phyloP scores from a whole-genome alignment of 2,113 vertebrate genomes.

The Pteruthius melanotis region DNA sequence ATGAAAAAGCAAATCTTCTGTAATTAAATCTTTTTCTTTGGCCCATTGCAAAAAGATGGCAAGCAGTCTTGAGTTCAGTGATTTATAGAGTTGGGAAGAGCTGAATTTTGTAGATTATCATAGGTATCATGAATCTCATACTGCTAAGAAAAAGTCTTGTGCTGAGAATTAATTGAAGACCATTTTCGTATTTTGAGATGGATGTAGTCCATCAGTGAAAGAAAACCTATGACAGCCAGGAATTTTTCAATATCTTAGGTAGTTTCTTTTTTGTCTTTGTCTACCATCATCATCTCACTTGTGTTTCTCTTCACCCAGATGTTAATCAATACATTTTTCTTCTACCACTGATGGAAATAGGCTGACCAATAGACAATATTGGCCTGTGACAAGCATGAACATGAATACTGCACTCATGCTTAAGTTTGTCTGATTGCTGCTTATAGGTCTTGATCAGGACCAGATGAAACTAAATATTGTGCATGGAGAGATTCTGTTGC shows the following conservation, averaged over 20 bases:
- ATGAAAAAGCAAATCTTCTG: neutral
- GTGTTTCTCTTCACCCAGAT: neutral
- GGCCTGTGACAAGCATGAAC: neutral
- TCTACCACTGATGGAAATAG: neutral
- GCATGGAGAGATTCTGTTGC: neutral
- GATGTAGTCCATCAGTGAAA: neutral
- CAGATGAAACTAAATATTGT: neutral
- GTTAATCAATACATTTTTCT: neutral
- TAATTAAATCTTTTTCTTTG: neutral
- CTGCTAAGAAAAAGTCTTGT: neutral
- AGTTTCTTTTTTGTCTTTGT: neutral
- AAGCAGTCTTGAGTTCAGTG: neutral
- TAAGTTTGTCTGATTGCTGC: neutral
- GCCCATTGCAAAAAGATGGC: neutral
- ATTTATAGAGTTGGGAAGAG: neutral
- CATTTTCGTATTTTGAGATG: neutral
- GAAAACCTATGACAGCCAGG: neutral
- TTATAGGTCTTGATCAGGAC: neutral
- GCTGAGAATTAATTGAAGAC: neutral
- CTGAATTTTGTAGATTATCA: neutral
- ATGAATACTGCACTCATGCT: accelerated
- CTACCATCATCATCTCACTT: neutral
- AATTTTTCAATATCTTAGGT: neutral
- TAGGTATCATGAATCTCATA: neutral
- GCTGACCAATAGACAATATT: neutral